Percentiles rank a stretch among this genome's conserved stretches.
phyloP scores from a whole-genome alignment of 2,797 vertebrate genomes.

The Poeciliopsis infans region DNA sequence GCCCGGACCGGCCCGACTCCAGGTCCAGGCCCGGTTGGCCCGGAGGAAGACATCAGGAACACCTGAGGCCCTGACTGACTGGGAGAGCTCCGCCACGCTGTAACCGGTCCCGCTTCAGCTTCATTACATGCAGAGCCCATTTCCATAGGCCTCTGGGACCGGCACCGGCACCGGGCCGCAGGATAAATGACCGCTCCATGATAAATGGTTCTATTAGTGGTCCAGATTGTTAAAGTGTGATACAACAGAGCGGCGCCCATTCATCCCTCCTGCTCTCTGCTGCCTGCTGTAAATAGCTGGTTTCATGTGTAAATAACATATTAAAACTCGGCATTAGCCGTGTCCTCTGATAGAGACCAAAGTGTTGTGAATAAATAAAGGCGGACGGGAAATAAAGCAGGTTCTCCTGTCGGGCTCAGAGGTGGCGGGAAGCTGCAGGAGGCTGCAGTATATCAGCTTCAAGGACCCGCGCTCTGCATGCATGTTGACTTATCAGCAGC shows the following conservation, averaged over 20 bases:
- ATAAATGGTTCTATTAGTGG: constrained; percentile 99
- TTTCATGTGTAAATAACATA: constrained; percentile 98
- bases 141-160: constrained; percentile 88
- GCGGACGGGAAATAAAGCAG: constrained; percentile 90
- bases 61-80: constrained; percentile 78
- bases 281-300: constrained; percentile 91
- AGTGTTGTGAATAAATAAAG: constrained; percentile 96
- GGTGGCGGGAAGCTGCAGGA: constrained; percentile 87
- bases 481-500: constrained; percentile 77
- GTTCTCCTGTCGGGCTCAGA: constrained; percentile 84
- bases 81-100: constrained; percentile 53
- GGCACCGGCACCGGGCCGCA: constrained; percentile 80
- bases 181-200: constrained; percentile 90
- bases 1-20: too few relatives aligned
- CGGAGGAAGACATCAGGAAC: constrained; percentile 27
- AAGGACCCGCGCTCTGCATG: constrained; percentile 70
- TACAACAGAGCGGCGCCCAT: constrained; percentile 89
- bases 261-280: constrained; percentile 79
- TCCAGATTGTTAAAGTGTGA: constrained; percentile 99
- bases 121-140: constrained; percentile 79
- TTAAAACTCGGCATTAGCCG: constrained; percentile 96
- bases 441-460: constrained; percentile 38
- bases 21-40: background rate
- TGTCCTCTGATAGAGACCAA: constrained; percentile 91
- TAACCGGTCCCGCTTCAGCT: constrained; percentile 73